Conservation (phyloP, 1,140 invertebrate species). For the Caenorhabditis remanei region DNA sequence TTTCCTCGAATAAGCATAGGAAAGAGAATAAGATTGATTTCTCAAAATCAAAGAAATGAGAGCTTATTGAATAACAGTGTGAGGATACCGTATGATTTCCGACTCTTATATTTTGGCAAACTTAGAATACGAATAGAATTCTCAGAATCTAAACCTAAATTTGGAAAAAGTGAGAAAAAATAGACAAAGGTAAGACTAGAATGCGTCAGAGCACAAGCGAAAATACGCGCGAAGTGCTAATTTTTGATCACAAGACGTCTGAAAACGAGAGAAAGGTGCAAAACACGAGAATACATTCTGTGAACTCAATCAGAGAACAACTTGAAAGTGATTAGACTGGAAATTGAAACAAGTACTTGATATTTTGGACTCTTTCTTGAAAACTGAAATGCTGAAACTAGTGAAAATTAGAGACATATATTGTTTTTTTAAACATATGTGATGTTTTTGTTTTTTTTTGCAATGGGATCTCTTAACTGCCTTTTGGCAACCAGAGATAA, state of each 20-base stretch:
- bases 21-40: no score
- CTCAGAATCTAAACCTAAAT: background rate
- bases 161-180: background rate
- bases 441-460: no score
- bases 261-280: conserved; percentile 8
- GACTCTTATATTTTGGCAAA: background rate
- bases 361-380: no score
- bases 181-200: background rate
- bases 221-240: conserved; percentile 1
- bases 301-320: background rate
- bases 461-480: no score
- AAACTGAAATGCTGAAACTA: no score
- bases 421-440: no score
- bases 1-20: no score
- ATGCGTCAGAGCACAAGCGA: conserved; percentile 1
- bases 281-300: conserved; percentile 2
- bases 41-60: no score
- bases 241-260: background rate
- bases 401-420: no score
- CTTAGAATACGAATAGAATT: background rate
- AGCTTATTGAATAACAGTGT: background rate
- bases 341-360: background rate
- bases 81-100: background rate
- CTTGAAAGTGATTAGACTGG: background rate
- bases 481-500: no score